These are phyloP conservation scores for Protula sp. DNA, from an alignment of 2,888 invertebrate genomes.

Conservation along the genomic window DNA sequence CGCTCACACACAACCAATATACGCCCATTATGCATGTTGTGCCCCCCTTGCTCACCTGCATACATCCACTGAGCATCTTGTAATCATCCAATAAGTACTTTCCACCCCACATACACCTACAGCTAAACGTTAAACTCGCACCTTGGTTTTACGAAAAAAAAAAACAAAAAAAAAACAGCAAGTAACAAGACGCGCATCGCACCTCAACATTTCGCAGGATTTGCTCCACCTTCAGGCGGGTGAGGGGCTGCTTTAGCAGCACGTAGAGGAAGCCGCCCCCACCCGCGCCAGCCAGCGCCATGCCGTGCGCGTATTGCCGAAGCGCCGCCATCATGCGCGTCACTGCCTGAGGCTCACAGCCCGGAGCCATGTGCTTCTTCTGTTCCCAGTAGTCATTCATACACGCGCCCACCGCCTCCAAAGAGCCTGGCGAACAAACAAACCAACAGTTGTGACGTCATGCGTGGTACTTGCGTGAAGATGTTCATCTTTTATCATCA, in stretches of 20 bases:
- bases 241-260: slow-evolving; percentile 39
- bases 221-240: not conserved
- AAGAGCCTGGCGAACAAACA: slow-evolving; percentile 38
- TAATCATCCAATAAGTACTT: too few species aligned
- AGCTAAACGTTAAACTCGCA: too few species aligned
- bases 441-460: slow-evolving; percentile 1
- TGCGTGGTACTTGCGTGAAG: too few species aligned
- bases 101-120: too few species aligned
- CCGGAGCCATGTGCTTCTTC: slow-evolving; percentile 55
- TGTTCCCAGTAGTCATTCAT: slow-evolving; percentile 52
- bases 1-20: too few species aligned
- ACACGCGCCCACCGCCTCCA: slow-evolving; percentile 43
- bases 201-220: not conserved
- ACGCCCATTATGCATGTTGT: too few species aligned
- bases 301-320: slow-evolving; percentile 40
- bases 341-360: slow-evolving; percentile 52
- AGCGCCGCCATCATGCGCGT: slow-evolving; percentile 41
- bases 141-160: not conserved
- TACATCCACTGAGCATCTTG: too few species aligned
- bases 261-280: slow-evolving; percentile 54
- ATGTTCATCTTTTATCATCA: too few species aligned
- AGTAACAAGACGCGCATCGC: not conserved
- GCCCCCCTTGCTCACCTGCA: too few species aligned
- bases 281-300: slow-evolving; percentile 53
- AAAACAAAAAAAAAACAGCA: not conserved